Conservation (phyloP, 2,113 vertebrate species). For the Pimephales promelas region DNA sequence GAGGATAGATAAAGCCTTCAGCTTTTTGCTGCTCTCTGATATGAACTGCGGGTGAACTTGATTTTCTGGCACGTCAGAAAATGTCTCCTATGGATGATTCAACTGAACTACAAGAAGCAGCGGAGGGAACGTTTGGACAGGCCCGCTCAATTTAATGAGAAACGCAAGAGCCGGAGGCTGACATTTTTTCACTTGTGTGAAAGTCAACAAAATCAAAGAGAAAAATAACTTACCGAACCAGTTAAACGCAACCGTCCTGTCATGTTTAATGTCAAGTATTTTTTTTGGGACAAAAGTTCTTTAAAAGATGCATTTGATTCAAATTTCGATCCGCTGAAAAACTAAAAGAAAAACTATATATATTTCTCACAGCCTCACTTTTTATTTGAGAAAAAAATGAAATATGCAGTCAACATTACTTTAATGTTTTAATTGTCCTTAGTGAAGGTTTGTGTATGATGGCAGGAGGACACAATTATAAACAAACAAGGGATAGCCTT, state of each 20-base stretch:
- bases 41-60: constrained; percentile 25
- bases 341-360: background rate
- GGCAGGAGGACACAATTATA: background rate
- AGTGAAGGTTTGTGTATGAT: background rate
- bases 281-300: background rate
- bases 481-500: constrained; percentile 2
- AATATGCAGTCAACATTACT: background rate
- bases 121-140: background rate
- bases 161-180: no score
- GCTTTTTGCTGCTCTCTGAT: background rate
- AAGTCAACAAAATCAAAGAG: background rate
- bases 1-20: constrained; percentile 9
- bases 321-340: background rate
- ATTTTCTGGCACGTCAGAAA: constrained; percentile 37
- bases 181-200: background rate
- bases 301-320: background rate
- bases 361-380: background rate
- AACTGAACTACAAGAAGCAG: background rate
- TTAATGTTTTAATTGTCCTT: background rate
- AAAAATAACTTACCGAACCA: background rate
- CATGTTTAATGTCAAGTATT: background rate
- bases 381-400: background rate
- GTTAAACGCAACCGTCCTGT: background rate
- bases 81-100: background rate
- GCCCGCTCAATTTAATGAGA: background rate